Evolutionary conservation across 1,140 invertebrate species (phyloP), one percentile per base, ranked within the genome.

Genomic region (Xylocopa sonorina): DNA sequence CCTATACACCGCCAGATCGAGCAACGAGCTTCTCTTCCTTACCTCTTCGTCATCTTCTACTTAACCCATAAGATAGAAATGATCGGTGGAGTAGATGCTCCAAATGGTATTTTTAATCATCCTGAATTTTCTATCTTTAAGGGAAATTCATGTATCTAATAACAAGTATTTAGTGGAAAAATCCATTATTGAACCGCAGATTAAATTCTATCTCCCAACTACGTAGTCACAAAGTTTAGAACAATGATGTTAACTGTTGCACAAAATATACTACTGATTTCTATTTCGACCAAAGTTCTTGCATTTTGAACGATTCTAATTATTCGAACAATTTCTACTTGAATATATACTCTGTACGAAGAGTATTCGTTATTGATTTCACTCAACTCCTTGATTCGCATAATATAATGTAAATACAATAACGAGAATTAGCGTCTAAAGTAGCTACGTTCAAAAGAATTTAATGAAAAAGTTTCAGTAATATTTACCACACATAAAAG

Each of bases 81-180:
- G 82, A 78, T 81, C 74, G 68, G 73, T 71, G 81, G 62, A 62
- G 78, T 84, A 88, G 88, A 88, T n/a, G n/a, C 88, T 91, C 90
- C 75, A 83, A 68, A 88, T 82, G 86, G 87, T 89, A 90, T 89
- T 91, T 92, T 86, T 87, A 16, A 63, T 38, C n/a, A 41, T 6
- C n/a, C 14, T 12, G 6, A 41, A 63, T 34, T 63, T 90, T 91
- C 88, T 90, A 89, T 89, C 89, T 91, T 85, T n/a, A n/a, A n/a
- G n/a, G 81, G 88, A 88, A 88, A 84, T 88, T 82, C 69, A 63
- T 60, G 74, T 58, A 41, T 60, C n/a, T 34, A 18, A 2, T 24
- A 21, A 24, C 16, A 27, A 50, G 38, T 38, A 27, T 24, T 27
- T 24, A 60, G 34, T 18, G 29, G 58, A 48, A 62, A 38, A 34